phyloP scores from a whole-genome alignment of 2,113 vertebrate genomes.

The human (Homo sapiens) region GRCh38 chr6:16985001-16985500 shows the following conservation, averaged over 20 bases:
- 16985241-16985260: background rate
- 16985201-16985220: background rate
- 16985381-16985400: background rate
- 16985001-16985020: background rate
- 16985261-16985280: background rate
- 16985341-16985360: background rate
- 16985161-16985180: background rate
- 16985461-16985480: conserved; percentile 30
- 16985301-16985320: background rate
- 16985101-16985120: background rate
- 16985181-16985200: background rate
- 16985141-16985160: background rate
- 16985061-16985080: background rate
- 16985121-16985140: background rate
- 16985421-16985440: background rate
- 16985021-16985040: background rate
- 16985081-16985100: background rate
- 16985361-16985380: background rate
- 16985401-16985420: background rate
- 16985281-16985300: background rate
- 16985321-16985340: background rate
- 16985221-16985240: background rate
- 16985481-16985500: conserved; percentile 9
- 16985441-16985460: background rate
- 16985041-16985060: background rate